These are phyloP conservation scores for Luscinia luscinia DNA, from an alignment of 2,797 vertebrate species.

Conservation along the genomic window DNA sequence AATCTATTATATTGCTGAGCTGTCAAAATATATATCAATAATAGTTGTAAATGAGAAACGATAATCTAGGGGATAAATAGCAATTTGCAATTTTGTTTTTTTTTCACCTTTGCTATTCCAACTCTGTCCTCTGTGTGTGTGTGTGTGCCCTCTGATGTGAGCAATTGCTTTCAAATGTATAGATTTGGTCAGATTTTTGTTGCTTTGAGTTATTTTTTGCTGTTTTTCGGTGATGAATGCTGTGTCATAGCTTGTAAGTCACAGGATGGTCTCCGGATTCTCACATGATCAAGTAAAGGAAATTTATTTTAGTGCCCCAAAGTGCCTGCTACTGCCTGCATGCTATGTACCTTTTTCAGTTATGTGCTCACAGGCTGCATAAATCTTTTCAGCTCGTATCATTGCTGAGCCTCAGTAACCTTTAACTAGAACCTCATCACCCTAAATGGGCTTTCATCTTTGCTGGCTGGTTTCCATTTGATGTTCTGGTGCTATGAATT, in stretches of 20 bases:
- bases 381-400: background rate
- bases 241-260: background rate
- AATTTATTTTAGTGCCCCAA: background rate
- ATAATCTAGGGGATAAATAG: background rate
- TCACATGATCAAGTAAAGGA: constrained; percentile 41
- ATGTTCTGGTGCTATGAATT: background rate
- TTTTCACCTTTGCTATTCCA: background rate
- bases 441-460: background rate
- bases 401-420: background rate
- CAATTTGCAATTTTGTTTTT: background rate
- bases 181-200: background rate
- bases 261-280: constrained; percentile 35
- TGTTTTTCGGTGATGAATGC: background rate
- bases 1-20: background rate
- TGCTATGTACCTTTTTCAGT: background rate
- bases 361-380: background rate
- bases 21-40: constrained; percentile 9
- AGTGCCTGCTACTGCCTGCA: background rate
- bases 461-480: constrained; percentile 3
- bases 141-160: background rate
- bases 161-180: background rate
- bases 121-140: background rate
- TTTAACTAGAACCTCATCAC: constrained; percentile 6
- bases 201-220: background rate
- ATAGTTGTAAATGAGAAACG: background rate